Conservation (phyloP, 1,140 invertebrate species). For the Drosophila serrata region DNA sequence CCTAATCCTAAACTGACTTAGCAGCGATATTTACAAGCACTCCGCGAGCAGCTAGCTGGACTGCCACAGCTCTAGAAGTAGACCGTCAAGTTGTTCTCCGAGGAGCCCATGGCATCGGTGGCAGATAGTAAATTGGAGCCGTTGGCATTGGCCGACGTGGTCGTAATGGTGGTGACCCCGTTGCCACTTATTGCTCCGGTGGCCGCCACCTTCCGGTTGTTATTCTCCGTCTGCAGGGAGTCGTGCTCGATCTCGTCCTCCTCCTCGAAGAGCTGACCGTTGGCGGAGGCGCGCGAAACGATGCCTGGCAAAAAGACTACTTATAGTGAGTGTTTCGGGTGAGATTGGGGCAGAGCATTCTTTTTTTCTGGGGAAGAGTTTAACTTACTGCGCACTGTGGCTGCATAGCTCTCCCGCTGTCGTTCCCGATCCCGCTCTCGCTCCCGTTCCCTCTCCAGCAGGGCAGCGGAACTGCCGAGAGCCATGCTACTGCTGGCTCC, state of each 20-base stretch:
- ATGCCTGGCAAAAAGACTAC: constrained; percentile 83
- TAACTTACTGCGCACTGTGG: constrained; percentile 85
- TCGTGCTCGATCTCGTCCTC: constrained; percentile 84
- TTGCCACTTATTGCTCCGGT: constrained; percentile 35
- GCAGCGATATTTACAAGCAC: constrained; percentile 69
- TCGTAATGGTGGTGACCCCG: constrained; percentile 56
- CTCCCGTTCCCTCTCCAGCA: constrained; percentile 72
- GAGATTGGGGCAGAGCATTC: constrained; percentile 25
- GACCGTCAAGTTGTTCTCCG: constrained; percentile 84
- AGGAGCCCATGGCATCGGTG: constrained; percentile 82
- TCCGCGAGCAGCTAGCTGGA: neutral
- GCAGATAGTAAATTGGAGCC: constrained; percentile 71
- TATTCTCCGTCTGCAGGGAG: constrained; percentile 77
- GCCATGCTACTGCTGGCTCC: constrained; percentile 86
- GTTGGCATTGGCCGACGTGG: constrained; percentile 38
- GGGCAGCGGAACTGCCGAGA: constrained; percentile 78
- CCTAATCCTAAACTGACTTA: constrained; percentile 61
- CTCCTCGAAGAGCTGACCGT: constrained; percentile 82
- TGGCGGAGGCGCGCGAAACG: constrained; percentile 83
- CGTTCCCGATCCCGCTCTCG: constrained; percentile 76
- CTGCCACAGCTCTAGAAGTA: constrained; percentile 63
- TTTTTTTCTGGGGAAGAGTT: neutral
- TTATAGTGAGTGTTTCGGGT: constrained; percentile 69
- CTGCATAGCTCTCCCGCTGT: constrained; percentile 82
- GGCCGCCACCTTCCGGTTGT: constrained; percentile 65